Evolutionary conservation across 2,888 invertebrate species (phyloP), one percentile per base, ranked within the genome.

Genomic region (Branchinecta sandiegonensis): DNA sequence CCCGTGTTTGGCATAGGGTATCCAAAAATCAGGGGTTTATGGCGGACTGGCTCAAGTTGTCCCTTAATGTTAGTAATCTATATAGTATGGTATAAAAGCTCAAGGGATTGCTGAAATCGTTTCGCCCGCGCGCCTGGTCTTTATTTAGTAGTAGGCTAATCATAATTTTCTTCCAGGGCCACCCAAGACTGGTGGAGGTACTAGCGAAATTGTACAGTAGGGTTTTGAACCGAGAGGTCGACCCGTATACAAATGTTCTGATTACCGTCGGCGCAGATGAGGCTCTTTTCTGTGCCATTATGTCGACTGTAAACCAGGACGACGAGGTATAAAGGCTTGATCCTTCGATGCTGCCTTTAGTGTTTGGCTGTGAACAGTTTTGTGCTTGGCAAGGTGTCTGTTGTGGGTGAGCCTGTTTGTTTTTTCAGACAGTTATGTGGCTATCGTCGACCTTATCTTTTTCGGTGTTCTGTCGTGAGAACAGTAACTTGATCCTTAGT

Each of bases 241-340:
- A 97, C 79, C 85, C 93, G 0, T 81, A 86, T 72, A 89, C 83
- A 70, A 94, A 99, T 78, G 82, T 99, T 65, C 76, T 97, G 48
- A 86, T 97, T 3, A 92, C 94, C 0, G 82, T 84, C 56, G 99
- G 99, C 8, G 99, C 97, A 2, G 99, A 97, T 76, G 94, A 95
- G 77, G 90, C 95, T 1, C 80, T 99, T 0, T 97, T 88, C 79
- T 86, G 87, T 66, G 80, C 90, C 11, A 87, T 96, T 71, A 83
- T 89, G 77, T 90, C 94, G 8, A 89, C 94, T 75, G 85, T 96
- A 10, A 89, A 90, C 73, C 83, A 83, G 1, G 94, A 82, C 14
- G 83, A 83, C 74, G 82, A 83, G 76, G 82, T 81, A 69, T 71
- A 72, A 70, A 5, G 37, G 37, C 37, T 37, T 37, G 37, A 37